Base-by-base conservation (phyloP, 2,113 vertebrate genomes). In the Mola mola region DNA sequence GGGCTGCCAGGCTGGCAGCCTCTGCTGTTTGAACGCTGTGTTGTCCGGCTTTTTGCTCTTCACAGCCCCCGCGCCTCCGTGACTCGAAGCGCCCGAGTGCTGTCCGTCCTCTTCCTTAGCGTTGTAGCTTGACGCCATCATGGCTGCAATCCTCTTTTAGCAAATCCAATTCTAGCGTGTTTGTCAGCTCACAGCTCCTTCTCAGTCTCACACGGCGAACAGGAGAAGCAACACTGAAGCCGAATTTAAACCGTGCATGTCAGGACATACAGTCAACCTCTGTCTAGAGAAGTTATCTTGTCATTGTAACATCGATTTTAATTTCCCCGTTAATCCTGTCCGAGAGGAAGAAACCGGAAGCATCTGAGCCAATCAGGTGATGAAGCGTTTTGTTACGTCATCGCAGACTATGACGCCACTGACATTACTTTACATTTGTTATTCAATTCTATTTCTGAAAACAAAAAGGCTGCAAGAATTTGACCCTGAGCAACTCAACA, bases 21-120 rank as follows among this genome's bases (percentile, higher is more conserved):
- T 91, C 77, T 99, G 96, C 86, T 98, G 97, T 72, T 98, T 98
- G 81, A 98, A 98, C 0, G 96, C 96, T 1, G 96, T 98, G 77
- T 98, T 98, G 63, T 98, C 96, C 4, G 96, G 97, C 31, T 96
- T 96, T 74, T 94, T 93, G 44, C 87, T 96, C 73, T 96, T 96
- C 2, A 81, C 84, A 0, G 70, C 67, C 4, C 79, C 88, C 0
- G 83, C 74, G 1, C 76, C 90, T 5, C 87, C 88, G 15, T 92
- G 83, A 20, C 72, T 88, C 11, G 78, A 52, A 0, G 86, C 63
- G 0, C 82, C 92, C 0, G 90, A 80, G 58, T 77, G 79, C 56
- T 85, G 89, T 2, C 88, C 87, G 84, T 94, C 94, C 67, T 96
- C 95, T 66, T 96, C 95, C 88, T 96, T 97, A 8, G 93, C 93